Evolutionary conservation across 1,140 invertebrate species (phyloP).

Genomic region (Drosophila sp.): DNA sequence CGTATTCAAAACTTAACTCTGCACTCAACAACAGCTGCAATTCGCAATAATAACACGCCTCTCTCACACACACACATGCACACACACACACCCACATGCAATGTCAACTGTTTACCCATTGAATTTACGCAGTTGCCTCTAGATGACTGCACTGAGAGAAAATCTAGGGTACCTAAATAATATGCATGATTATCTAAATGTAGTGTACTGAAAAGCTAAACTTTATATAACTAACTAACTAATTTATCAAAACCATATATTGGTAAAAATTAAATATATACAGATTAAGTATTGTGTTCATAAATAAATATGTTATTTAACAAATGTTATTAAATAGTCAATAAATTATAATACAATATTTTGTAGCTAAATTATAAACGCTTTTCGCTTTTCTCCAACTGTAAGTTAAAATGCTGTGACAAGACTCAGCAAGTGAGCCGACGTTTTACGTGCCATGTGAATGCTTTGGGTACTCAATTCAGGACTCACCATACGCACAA

Average conservation of each 20-base stretch:
- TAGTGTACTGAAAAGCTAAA: no score
- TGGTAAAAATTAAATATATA: no score
- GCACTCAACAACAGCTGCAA: conserved; percentile 36
- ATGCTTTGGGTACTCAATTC: conserved; percentile 21
- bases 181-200: no score
- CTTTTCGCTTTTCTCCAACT: not conserved
- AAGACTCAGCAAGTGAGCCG: conserved; percentile 7
- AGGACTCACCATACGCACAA: conserved; percentile 25
- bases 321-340: no score
- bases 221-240: no score
- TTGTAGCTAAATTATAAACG: no score
- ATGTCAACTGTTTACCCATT: conserved; percentile 17
- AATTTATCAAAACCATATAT: no score
- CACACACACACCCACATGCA: not conserved
- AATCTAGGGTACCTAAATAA: no score
- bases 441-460: conserved; percentile 28
- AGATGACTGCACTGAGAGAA: conserved; percentile 9
- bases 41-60: conserved; percentile 14
- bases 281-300: no score
- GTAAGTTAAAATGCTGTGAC: not conserved
- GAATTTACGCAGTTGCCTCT: not conserved
- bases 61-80: not conserved
- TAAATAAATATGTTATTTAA: no score
- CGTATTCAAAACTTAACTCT: conserved; percentile 31
- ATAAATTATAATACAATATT: no score